These are phyloP conservation scores for Venturia canescens DNA, from an alignment of 1,140 invertebrate genomes.

Conservation along the genomic window DNA sequence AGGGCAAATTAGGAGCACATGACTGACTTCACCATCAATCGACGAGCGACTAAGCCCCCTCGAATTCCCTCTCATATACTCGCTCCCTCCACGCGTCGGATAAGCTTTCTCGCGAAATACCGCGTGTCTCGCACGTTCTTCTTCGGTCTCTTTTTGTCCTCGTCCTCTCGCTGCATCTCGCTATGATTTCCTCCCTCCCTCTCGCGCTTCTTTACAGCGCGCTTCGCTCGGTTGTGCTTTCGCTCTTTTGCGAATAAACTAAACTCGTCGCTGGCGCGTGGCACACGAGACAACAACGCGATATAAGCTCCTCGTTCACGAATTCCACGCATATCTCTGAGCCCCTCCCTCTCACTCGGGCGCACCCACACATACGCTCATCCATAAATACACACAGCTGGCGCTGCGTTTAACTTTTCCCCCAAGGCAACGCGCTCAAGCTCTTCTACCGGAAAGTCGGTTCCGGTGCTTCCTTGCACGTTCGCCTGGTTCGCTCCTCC, in stretches of 20 bases:
- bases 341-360: neutral
- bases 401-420: slow-evolving; percentile 23
- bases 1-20: slow-evolving; percentile 69
- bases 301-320: slow-evolving; percentile 42
- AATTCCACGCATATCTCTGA: slow-evolving; percentile 47
- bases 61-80: neutral
- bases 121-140: neutral
- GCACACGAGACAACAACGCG: slow-evolving; percentile 40
- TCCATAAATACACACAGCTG: neutral
- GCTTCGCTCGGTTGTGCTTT: slow-evolving; percentile 8
- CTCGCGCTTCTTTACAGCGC: neutral
- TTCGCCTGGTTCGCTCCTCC: neutral
- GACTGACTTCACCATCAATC: slow-evolving; percentile 65
- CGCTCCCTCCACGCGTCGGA: slow-evolving; percentile 4
- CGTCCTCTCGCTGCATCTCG: slow-evolving; percentile 11
- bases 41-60: slow-evolving; percentile 36
- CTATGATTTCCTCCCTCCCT: slow-evolving; percentile 11
- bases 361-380: neutral
- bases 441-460: neutral
- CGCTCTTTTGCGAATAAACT: slow-evolving; percentile 54
- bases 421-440: slow-evolving; percentile 1
- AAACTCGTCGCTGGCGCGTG: slow-evolving; percentile 57
- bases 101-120: slow-evolving; percentile 23
- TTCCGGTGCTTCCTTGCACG: slow-evolving; percentile 1
- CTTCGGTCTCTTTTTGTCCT: slow-evolving; percentile 27